phyloP scores from a whole-genome alignment of 2,113 vertebrate genomes.

The Petroica traversi region DNA sequence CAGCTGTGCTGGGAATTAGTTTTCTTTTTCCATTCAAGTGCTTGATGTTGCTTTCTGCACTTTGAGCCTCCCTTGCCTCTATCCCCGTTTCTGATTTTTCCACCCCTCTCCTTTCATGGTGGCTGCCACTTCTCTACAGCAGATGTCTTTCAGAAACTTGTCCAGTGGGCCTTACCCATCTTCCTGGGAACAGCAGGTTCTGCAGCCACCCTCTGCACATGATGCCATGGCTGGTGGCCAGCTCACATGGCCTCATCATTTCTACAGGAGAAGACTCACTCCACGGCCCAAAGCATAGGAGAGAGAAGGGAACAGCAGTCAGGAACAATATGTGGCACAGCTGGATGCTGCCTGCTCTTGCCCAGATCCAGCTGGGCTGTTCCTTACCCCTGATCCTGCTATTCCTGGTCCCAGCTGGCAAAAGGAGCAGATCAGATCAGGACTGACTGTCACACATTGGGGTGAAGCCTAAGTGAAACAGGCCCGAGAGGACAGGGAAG shows the following conservation, averaged over 20 bases:
- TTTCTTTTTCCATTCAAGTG: neutral
- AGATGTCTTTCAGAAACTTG: rapidly evolving
- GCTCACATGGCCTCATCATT: neutral
- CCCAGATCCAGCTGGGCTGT: rapidly evolving
- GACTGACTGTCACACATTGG: neutral
- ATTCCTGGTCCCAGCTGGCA: neutral
- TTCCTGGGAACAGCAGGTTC: neutral
- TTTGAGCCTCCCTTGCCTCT: neutral
- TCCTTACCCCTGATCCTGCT: neutral
- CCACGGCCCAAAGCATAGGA: neutral
- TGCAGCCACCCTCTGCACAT: neutral
- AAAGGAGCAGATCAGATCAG: neutral
- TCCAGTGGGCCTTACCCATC: neutral
- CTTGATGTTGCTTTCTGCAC: neutral
- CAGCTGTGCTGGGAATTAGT: neutral
- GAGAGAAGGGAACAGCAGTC: neutral
- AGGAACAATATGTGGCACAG: neutral
- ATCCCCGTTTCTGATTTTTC: neutral
- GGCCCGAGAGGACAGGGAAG: neutral
- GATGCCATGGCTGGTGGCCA: neutral
- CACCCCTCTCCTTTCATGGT: neutral
- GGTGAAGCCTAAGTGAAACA: neutral
- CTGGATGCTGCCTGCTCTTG: neutral
- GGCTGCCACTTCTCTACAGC: neutral
- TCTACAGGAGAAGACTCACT: neutral